These are phyloP conservation scores for Valencia hispanica DNA, from an alignment of 2,797 vertebrate genomes.

Conservation along the genomic window DNA sequence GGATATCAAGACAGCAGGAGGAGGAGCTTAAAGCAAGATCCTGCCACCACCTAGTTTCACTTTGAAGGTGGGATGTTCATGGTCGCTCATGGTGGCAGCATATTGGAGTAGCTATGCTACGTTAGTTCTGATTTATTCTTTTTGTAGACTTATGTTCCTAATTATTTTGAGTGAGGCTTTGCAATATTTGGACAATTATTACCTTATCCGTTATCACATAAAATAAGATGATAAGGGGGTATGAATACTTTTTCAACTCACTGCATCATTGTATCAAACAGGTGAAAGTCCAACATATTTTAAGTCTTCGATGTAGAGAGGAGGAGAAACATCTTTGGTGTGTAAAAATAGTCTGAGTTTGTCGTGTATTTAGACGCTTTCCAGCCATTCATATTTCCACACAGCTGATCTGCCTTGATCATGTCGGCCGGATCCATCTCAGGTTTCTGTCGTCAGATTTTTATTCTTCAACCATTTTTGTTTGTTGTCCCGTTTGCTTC, in stretches of 20 bases:
- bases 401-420: not conserved
- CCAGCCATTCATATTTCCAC: constrained; percentile 3
- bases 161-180: not conserved
- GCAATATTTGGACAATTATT: too few species aligned
- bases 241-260: not conserved
- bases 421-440: constrained; percentile 9
- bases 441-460: constrained; percentile 2
- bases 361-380: not conserved
- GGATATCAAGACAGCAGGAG: too few species aligned
- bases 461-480: not conserved
- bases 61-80: not conserved
- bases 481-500: constrained; percentile 11
- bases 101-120: not conserved
- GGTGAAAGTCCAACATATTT: not conserved
- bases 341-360: not conserved
- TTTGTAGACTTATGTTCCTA: too few species aligned
- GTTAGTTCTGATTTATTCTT: not conserved
- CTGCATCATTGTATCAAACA: not conserved
- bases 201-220: not conserved
- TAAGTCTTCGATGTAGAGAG: not conserved
- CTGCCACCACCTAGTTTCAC: not conserved
- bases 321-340: not conserved
- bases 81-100: not conserved
- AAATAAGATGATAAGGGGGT: not conserved
- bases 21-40: too few species aligned